Evolutionary conservation across 2,888 invertebrate species (phyloP).

Genomic region (Eupithecia subumbrata): DNA sequence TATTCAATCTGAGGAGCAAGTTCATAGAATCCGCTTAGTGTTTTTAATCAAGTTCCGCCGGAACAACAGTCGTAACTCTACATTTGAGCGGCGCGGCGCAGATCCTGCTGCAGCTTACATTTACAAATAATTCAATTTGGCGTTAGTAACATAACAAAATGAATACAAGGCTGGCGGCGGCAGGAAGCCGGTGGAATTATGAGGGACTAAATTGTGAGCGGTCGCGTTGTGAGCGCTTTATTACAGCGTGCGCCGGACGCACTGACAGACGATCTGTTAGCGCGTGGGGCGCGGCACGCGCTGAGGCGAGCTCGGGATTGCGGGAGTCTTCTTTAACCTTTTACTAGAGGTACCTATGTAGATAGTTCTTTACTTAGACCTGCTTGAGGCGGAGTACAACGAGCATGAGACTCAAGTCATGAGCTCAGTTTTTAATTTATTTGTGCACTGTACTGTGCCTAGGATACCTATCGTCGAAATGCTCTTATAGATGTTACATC

Average conservation of each 20-base stretch:
- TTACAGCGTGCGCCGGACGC: constrained; percentile 58
- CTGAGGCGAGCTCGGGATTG: neutral
- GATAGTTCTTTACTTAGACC: neutral
- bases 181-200: constrained; percentile 51
- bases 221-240: constrained; percentile 62
- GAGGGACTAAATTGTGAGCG: constrained; percentile 63
- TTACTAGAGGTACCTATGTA: neutral
- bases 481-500: neutral
- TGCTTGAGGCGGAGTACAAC: neutral
- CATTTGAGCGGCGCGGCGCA: constrained; percentile 32
- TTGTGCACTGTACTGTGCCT: neutral
- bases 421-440: neutral
- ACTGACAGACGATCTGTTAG: constrained; percentile 63
- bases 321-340: neutral
- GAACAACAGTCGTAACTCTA: constrained; percentile 30
- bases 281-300: constrained; percentile 40
- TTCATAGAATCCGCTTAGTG: constrained; percentile 16
- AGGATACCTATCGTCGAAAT: neutral
- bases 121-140: constrained; percentile 54
- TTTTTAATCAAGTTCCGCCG: constrained; percentile 24
- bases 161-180: constrained; percentile 47
- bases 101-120: constrained; percentile 39
- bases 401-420: neutral
- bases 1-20: neutral
- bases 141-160: constrained; percentile 52